Percentiles rank a stretch among this genome's conserved stretches.
Conservation (phyloP, 2,797 vertebrate genomes). For the Squalus acanthias region DNA sequence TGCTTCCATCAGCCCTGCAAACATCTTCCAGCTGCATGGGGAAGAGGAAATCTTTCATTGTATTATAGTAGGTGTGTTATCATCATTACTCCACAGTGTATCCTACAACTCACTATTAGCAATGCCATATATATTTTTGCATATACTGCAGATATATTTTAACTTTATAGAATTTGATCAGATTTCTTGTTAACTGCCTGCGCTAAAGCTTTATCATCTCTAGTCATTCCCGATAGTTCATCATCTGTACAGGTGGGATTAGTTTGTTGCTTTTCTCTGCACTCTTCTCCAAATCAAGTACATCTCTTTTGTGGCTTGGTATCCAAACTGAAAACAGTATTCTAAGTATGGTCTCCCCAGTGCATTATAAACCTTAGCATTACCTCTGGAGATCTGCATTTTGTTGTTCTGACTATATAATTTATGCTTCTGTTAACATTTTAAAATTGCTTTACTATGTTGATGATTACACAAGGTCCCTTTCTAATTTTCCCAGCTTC, state of each 20-base stretch:
- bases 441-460: background rate
- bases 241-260: background rate
- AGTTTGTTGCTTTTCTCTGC: background rate
- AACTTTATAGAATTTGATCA: background rate
- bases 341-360: background rate
- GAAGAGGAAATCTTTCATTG: background rate
- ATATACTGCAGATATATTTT: background rate
- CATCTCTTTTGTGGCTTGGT: background rate
- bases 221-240: background rate
- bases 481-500: background rate
- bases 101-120: background rate
- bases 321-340: background rate
- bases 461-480: background rate
- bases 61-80: background rate
- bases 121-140: background rate
- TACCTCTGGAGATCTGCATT: background rate
- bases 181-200: background rate
- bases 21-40: background rate
- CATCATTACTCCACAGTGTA: background rate
- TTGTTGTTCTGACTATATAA: background rate
- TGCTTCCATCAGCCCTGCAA: background rate
- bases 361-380: conserved; percentile 10
- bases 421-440: conserved; percentile 30
- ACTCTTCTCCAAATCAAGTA: background rate
- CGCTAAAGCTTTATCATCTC: background rate